These are phyloP conservation scores for Gallinago nigripennis DNA, from an alignment of 2,797 vertebrate genomes.

Conservation along the genomic window DNA sequence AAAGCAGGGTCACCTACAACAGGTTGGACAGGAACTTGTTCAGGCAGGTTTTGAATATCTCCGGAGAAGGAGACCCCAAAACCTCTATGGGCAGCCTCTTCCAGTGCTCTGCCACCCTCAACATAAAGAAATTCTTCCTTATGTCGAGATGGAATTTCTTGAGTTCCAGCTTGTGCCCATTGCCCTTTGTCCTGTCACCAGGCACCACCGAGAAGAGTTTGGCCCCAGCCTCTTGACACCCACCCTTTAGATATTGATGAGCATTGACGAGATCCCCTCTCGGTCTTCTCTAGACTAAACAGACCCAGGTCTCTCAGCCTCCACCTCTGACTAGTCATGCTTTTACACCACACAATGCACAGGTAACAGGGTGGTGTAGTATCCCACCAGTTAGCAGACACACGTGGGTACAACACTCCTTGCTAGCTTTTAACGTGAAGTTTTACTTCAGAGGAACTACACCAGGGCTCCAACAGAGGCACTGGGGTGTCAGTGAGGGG, in stretches of 20 bases:
- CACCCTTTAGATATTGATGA: background rate
- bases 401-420: rapidly evolving
- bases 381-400: background rate
- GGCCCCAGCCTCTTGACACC: background rate
- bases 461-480: background rate
- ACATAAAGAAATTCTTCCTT: background rate
- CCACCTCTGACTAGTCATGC: background rate
- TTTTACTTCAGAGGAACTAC: background rate
- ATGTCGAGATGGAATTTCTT: background rate
- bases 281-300: background rate
- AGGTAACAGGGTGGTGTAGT: background rate
- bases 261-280: background rate
- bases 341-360: background rate
- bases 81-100: background rate
- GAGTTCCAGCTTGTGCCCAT: background rate
- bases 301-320: background rate
- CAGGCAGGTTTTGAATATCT: background rate
- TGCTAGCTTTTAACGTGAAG: background rate
- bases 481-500: background rate
- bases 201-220: background rate
- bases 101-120: background rate
- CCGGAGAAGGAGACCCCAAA: background rate
- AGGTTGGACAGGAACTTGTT: background rate
- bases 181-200: background rate
- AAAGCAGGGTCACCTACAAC: background rate